Base-by-base conservation (phyloP, 2,113 vertebrate genomes). In the Arvicanthis niloticus region DNA sequence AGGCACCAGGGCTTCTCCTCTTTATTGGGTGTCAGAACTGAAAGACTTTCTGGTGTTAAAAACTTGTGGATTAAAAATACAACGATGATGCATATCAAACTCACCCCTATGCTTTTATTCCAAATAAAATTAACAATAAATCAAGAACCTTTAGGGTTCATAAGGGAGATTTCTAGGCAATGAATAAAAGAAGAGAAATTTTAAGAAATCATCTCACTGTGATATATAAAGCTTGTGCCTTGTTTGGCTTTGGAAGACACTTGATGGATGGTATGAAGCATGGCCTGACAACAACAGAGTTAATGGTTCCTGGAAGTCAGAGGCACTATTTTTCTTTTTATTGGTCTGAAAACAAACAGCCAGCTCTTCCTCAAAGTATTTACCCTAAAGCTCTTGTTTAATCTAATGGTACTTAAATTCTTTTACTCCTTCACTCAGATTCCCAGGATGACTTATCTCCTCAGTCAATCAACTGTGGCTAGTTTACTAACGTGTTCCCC, bases 281-380 rank as follows among this genome's bases (percentile, higher is more conserved):
- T 4, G 3, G 37, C 29, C 42, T 90, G 58, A 91, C 91, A 96
- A 22, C 88, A 92, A 56, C 70, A 76, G 67, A 97, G 91, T 96
- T 96, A 97, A 98, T 97, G 88, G 89, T 92, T 96, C 88, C 96
- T 89, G 24, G 67, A 97, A 94, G 94, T 96, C 94, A 95, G 86
- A 95, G 76, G 56, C 31, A 87, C 75, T 24, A n/a, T 53, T 92
- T 96, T 91, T 96, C 81, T 90, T 93, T 97, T 97, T 97, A 97
- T 96, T 97, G 94, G 94, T 93, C 89, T 96, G 72, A 96, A 98
- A 97, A 94, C 96, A 97, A 97, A 96, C 96, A 97, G 96, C 81
- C 82, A 94, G 95, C 85, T 96, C 95, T 92, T 95, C 88, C 72
- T 91, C 45, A 70, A 91, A 97, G 86, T 89, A 67, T 97, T 97